Conservation (phyloP, 2,888 invertebrate genomes). For the Rotaria sp. region DNA sequence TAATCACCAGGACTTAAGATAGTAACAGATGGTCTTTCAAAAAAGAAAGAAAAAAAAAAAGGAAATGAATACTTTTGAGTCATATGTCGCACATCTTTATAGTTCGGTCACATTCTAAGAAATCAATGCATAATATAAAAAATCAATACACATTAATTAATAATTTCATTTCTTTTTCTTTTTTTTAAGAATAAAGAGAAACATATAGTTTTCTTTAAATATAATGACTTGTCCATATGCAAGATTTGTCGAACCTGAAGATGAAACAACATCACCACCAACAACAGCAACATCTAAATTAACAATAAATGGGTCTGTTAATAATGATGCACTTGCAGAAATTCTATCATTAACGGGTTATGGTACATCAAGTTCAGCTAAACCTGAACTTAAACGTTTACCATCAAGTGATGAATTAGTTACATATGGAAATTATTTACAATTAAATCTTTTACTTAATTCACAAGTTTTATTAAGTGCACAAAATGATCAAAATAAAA, state of each 20-base stretch:
- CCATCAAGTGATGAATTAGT: constrained; percentile 34
- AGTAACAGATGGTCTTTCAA: neutral
- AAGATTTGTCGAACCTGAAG: constrained; percentile 17
- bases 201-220: neutral
- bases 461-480: constrained; percentile 73
- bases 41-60: neutral
- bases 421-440: constrained; percentile 41
- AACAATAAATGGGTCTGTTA: neutral
- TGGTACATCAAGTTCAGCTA: neutral
- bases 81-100: neutral
- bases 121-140: too few relatives aligned
- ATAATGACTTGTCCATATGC: constrained; percentile 9
- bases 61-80: neutral
- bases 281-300: constrained; percentile 2
- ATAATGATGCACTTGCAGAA: constrained; percentile 6
- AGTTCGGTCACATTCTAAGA: too few relatives aligned
- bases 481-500: constrained; percentile 58
- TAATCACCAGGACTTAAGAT: neutral
- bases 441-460: constrained; percentile 73
- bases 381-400: constrained; percentile 26
- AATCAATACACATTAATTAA: neutral
- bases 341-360: constrained; percentile 22
- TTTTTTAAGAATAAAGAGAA: neutral
- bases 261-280: neutral
- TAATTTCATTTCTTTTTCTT: neutral